Base-by-base conservation (phyloP, 2,113 vertebrate genomes). In the Myanophis thanlyinensis region DNA sequence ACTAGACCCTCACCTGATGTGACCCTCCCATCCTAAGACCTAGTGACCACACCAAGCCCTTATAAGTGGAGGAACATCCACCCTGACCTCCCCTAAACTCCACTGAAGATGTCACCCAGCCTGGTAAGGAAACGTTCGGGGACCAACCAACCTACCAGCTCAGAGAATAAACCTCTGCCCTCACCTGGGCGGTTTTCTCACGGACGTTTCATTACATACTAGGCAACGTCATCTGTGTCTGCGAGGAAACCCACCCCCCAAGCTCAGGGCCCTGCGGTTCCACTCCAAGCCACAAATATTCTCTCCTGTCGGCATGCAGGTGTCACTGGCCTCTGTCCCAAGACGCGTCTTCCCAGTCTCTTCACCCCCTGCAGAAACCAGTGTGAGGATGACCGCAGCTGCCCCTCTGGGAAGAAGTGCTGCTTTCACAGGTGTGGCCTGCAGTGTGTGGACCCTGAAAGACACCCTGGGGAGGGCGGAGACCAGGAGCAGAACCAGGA, bases 341-440 rank as follows among this genome's bases (percentile, higher is more conserved):
- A 86, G 52, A 47, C 1, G n/a, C 1, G 4, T 1, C 15, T 52
- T 47, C 11, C 10, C 11, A 0, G 2, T n/a, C 0, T 5, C 5
- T 4, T 44, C 1, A 25, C 46, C 0, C 4, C 89, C 52, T 96
- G 96, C 89, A 40, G 12, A 91, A 94, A 85, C 91, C 53, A 0
- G 89, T 97, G 96, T 35, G 0, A n/a, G 0, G 86, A 95, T 0
- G 96, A 96, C 94, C 88, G 91, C 0, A 88, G 88, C 92, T 97
- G 96, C 35, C 52, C 87, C 0, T 5, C 49, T 22, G 15, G 85
- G 0, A 52, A 0, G 94, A 97, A 96, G 52, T 97, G 96, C 93
- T 97, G 96, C 90, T 96, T 95, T 88, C 91, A 92, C 0, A 25
- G 93, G 91, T 96, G 95, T 0, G 95, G 96, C n/a, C 48, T 96